Evolutionary conservation across 2,888 invertebrate genomes (phyloP).

Genomic region (Beris chalybata): DNA sequence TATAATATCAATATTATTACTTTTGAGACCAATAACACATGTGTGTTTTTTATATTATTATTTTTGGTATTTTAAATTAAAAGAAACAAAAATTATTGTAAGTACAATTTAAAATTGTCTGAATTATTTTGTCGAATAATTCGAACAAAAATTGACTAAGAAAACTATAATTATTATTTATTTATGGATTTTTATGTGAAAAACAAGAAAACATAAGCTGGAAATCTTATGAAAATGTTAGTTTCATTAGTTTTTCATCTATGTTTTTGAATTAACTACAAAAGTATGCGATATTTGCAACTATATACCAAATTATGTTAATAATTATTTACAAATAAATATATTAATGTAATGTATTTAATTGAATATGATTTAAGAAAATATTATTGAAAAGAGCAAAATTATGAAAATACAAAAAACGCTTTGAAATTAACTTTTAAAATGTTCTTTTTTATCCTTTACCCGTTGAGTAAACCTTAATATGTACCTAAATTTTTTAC

Average conservation of each 20-base stretch:
- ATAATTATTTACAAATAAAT: conserved; percentile 15
- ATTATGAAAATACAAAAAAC: no score
- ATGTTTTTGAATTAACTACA: conserved; percentile 33
- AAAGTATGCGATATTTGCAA: conserved; percentile 53
- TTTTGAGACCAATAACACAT: conserved; percentile 14
- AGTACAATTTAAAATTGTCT: conserved; percentile 3
- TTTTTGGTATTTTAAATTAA: conserved; percentile 31
- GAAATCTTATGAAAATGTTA: background rate
- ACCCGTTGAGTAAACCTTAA: no score
- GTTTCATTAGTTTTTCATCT: background rate
- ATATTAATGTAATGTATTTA: no score
- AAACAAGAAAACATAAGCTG: background rate
- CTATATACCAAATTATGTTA: conserved; percentile 24
- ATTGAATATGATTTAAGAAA: no score
- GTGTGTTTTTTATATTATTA: conserved; percentile 21
- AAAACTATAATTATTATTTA: conserved; percentile 4
- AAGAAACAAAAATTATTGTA: conserved; percentile 12
- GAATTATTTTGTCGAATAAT: background rate
- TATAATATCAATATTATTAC: conserved; percentile 16
- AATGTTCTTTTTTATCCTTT: no score
- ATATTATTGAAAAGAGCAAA: no score
- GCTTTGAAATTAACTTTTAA: no score
- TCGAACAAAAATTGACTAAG: background rate
- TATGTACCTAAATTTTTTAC: no score
- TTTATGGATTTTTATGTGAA: background rate